A percentile compares a stretch with the other conserved stretches of the same genome.
These are phyloP conservation scores for Therioaphis trifolii DNA, from an alignment of 2,888 invertebrate genomes.

Conservation along the genomic window DNA sequence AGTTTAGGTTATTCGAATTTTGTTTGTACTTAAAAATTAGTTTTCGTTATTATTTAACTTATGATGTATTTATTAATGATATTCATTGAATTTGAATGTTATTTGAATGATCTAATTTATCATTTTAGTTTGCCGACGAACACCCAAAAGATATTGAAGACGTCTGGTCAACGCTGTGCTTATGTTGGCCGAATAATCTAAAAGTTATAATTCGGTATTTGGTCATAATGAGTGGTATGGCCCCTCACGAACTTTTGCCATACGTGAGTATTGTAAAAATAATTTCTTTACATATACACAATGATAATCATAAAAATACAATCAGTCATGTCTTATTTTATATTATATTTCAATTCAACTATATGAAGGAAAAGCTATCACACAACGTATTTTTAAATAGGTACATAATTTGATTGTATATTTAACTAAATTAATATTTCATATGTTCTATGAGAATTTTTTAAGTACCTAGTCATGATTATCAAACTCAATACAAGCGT, in stretches of 20 bases:
- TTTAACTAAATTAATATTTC: too few species aligned
- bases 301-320: too few species aligned
- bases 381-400: too few species aligned
- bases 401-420: too few species aligned
- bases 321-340: not conserved
- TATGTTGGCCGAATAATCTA: conserved; percentile 96
- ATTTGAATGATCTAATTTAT: conserved; percentile 60
- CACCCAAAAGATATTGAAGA: conserved; percentile 96
- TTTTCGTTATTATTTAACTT: not conserved
- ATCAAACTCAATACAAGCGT: too few species aligned
- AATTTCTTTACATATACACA: not conserved
- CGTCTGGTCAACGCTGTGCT: conserved; percentile 94
- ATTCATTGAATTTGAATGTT: not conserved
- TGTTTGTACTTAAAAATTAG: not conserved
- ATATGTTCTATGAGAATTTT: too few species aligned
- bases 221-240: conserved; percentile 95
- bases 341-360: not conserved
- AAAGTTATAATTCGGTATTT: conserved; percentile 96
- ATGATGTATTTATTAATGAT: too few species aligned
- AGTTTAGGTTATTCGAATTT: too few species aligned
- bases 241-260: conserved; percentile 91
- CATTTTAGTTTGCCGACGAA: conserved; percentile 88
- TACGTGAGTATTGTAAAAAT: conserved; percentile 77
- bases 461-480: too few species aligned
- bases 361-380: not conserved